Conservation (phyloP, 1,140 invertebrate species). For the Hypothenemus hampei region DNA sequence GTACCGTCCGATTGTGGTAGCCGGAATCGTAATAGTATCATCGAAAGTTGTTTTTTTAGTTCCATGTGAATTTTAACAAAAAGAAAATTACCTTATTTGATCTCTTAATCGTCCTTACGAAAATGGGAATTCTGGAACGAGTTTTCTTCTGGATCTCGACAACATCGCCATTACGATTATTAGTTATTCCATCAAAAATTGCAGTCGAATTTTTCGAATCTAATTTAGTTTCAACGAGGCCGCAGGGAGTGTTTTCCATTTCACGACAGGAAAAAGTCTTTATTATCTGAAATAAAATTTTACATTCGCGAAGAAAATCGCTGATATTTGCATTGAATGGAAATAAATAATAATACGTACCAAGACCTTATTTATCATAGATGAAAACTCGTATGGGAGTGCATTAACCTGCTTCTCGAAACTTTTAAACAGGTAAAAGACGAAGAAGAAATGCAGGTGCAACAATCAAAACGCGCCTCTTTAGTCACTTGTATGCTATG, state of each 20-base stretch:
- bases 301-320: no score
- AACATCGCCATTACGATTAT: not conserved
- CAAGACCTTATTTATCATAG: no score
- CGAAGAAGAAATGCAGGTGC: not conserved
- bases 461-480: not conserved
- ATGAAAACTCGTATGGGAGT: not conserved
- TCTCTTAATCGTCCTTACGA: not conserved
- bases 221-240: not conserved
- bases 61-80: no score
- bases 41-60: not conserved
- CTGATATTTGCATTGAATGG: no score
- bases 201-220: slow-evolving; percentile 3
- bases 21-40: not conserved
- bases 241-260: not conserved
- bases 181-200: slow-evolving; percentile 10
- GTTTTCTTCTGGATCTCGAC: not conserved
- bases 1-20: not conserved
- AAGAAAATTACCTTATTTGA: not conserved
- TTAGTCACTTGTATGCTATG: not conserved
- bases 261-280: not conserved
- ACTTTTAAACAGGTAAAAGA: not conserved
- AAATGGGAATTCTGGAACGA: not conserved
- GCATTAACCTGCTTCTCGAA: slow-evolving; percentile 2
- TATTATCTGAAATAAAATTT: no score
- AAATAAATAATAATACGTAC: no score